These are phyloP conservation scores for Heliopora coerulea DNA, from an alignment of 92 coral and sea anemone species.

Conservation along the genomic window DNA sequence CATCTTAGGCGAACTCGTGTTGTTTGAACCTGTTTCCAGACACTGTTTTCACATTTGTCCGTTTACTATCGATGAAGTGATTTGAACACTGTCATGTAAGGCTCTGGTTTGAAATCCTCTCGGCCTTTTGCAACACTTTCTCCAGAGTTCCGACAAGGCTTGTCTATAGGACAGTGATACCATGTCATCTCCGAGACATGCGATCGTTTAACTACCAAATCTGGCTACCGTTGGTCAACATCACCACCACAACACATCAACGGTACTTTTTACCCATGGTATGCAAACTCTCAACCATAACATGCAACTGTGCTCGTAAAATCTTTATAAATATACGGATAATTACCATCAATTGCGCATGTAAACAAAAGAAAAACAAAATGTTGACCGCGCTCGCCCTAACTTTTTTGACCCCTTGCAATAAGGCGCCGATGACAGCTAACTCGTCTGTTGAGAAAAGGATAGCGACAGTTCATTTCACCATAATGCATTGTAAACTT, in stretches of 20 bases:
- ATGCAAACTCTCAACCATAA: no score
- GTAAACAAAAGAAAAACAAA: no score
- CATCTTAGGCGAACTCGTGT: conserved; percentile 19
- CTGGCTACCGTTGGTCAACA: conserved; percentile 50
- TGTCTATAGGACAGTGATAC: conserved; percentile 55
- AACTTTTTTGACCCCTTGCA: no score
- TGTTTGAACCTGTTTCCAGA: conserved; percentile 6
- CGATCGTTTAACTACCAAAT: conserved; percentile 43
- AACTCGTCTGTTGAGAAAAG: no score
- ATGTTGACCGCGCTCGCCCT: no score
- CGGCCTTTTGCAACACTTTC: conserved; percentile 56
- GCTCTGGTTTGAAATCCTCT: conserved; percentile 41
- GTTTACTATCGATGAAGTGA: conserved; percentile 24
- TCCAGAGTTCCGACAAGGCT: conserved; percentile 49
- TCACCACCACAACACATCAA: conserved; percentile 55
- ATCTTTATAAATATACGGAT: no score
- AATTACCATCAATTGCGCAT: no score
- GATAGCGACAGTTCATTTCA: no score
- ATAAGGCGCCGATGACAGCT: no score
- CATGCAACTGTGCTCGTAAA: no score
- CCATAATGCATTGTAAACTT: no score
- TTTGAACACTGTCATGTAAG: conserved; percentile 53
- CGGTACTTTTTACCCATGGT: conserved; percentile 57
- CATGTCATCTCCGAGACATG: conserved; percentile 40
- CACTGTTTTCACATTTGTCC: conserved; percentile 38